Percentiles rank a stretch among this genome's conserved stretches.
phyloP scores from a whole-genome alignment of 2,797 vertebrate species.

The Lindbergichthys nudifrons region DNA sequence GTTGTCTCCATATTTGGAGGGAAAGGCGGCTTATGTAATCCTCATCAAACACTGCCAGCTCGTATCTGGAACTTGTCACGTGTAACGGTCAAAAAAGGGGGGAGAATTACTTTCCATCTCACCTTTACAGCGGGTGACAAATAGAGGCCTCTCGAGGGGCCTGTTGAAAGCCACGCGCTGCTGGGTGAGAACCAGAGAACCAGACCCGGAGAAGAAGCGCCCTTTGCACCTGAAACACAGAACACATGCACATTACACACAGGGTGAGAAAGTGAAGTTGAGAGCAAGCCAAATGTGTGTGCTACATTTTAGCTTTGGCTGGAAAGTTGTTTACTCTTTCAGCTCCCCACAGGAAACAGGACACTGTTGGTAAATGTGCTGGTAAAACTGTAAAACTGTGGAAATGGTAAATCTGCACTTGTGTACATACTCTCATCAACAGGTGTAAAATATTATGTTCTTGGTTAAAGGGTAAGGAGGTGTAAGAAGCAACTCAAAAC shows the following conservation, averaged over 20 bases:
- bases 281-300: conserved; percentile 56
- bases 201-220: conserved; percentile 86
- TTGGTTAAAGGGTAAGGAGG: background rate
- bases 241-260: conserved; percentile 48
- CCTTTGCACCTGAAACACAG: conserved; percentile 90
- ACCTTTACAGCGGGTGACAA: conserved; percentile 94
- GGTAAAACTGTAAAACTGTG: conserved; percentile 10
- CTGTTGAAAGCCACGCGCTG: conserved; percentile 90
- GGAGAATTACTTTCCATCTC: conserved; percentile 63
- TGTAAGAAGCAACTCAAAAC: conserved; percentile 6
- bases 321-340: conserved; percentile 54
- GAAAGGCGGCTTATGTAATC: conserved; percentile 67
- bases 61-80: conserved; percentile 70
- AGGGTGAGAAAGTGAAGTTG: conserved; percentile 55
- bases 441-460: conserved; percentile 5
- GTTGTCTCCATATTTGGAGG: conserved; percentile 69
- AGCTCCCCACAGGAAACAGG: conserved; percentile 48
- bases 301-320: conserved; percentile 56
- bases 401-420: conserved; percentile 27
- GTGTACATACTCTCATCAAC: background rate
- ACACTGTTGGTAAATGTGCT: conserved; percentile 17
- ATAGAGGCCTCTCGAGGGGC: conserved; percentile 91
- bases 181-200: conserved; percentile 88
- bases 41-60: conserved; percentile 61
- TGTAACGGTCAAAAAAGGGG: conserved; percentile 40